Base-by-base conservation (phyloP, 2,113 vertebrate species). In the Beaufortia kweichowensis region DNA sequence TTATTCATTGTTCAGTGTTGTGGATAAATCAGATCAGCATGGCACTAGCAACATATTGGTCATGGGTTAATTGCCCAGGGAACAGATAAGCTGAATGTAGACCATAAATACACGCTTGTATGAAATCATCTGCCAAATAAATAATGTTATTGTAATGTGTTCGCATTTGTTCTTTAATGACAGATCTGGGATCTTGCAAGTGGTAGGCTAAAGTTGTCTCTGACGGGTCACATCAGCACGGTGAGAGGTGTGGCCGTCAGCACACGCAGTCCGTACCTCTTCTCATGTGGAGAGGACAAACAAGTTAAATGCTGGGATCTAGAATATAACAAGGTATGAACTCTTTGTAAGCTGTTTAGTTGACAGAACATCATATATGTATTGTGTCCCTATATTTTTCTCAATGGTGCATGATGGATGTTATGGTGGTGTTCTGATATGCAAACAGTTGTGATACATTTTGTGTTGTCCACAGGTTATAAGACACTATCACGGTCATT, bases 251-350 rank as follows among this genome's bases (percentile, higher is more conserved):
- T 99, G 75, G 97, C 97, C 0, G 95, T 98, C 46, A 98, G 97
- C 84, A 87, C 75, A 0, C 92, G 96, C 63, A 98, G 96, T 84
- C 97, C 97, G 0, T 98, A 99, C 78, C 93, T 98, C 8, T 99
- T 99, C 86, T 98, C 97, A 68, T 99, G 97, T 81, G 97, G 97
- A 59, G 97, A 99, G 85, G 97, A 99, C 89, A 98, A 98, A 73
- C 97, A 98, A 72, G 96, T 98, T 83, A 99, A 98, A 71, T 99
- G 97, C 86, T 99, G 97, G 97, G 97, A 99, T 87, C 94, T 98
- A 63, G 96, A 99, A 82, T 98, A 99, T 81, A 98, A 99, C 85
- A 98, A 99, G 93, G 97, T 97, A 79, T 11, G 33, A 39, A 14
- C 43, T 23, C 10, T 10, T 26, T 7, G 6, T 26, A 3, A n/a